Evolutionary conservation across 2,113 vertebrate genomes (phyloP), one percentile per base, ranked within the genome.

Genomic region (Chaetodon trifascialis): DNA sequence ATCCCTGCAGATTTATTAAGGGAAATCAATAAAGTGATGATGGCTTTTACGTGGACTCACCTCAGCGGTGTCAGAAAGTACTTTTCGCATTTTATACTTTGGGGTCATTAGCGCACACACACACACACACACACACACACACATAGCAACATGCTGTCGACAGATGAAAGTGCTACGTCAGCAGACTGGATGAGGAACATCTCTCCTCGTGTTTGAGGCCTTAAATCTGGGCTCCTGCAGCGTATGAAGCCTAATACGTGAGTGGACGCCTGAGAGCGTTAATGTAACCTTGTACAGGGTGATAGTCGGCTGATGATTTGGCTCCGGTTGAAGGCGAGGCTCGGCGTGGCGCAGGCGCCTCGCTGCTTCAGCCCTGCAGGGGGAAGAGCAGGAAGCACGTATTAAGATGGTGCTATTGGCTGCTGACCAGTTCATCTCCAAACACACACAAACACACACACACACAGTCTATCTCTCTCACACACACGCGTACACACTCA

Each of bases 391-490:
- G 71, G 78, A 59, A 30, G 69, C 55, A 10, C 46, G 76, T 73
- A 82, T 89, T 79, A 83, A 88, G 82, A 93, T 92, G 89, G 83
- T 72, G 64, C 68, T 81, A 76, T 91, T 95, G 94, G 93, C 93
- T 73, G 63, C 49, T 74, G 83, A 93, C 90, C 93, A 94, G 84
- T n/a, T 80, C 64, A 65, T 38, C 59, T 58, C 10, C 59, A 52
- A 25, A 79, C 75, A 79, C 47, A 83, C 64, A 73, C 70, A 79
- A 1, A 30, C 62, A 66, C 59, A 73, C 54, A 55, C 63, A 25
- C 21, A 16, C 34, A 30, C 30, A 30, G 30, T 30, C 30, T 30
- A 19, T 55, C 44, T 19, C 51, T 30, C 40, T 19, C 62, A 66
- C 59, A 73, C 54, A 55, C 63, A 25, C 49, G 23, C 4, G 30